Base-by-base conservation (phyloP, 2,888 invertebrate species). In the Zootermopsis nevadensis region DNA sequence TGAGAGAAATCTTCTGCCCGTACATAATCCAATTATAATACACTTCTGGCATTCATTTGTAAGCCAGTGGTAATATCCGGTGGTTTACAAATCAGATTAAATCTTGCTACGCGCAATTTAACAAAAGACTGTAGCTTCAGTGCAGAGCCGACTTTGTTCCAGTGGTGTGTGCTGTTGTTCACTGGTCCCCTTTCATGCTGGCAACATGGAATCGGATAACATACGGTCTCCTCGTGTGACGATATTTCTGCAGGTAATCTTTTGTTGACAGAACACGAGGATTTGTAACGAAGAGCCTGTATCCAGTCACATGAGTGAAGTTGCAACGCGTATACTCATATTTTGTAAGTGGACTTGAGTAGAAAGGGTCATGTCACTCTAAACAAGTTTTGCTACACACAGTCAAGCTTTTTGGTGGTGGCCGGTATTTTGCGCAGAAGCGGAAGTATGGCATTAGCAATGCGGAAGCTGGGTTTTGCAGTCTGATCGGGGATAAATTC, bases 221-320 rank as follows among this genome's bases (percentile, higher is more conserved):
- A 74, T 10, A 38, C 27, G 33, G 60, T 1, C 15, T 27, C 1
- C 60, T n/a, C 0, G 60, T 60, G 22, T 74, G 74, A 35, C 38
- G 33, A 74, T 42, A 74, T 74, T 35, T 24, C 74, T n/a, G n/a
- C n/a, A n/a, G 27, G 74, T 74, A 74, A 74, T 38, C 74, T 74
- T 74, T 74, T 74, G 74, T 74, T 74, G 74, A 74, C 42, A 74
- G 74, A 42, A 74, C 74, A 74, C 38, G 30, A 38, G 74, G 74
- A 74, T 74, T 74, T 74, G 42, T 42, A 74, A 60, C 27, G 60
- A n/a, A 53, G n/a, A 60, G 27, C 60, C 27, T 60, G 60, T 60
- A 10, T 60, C 60, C 60, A 19, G n/a, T 10, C 10, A 60, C 60
- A 27, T 15, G 48, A 48, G 60, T 8, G 60, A n/a, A 60, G 60